Evolutionary conservation across 2,888 invertebrate genomes (phyloP).

Genomic region (Bimastos eiseni): DNA sequence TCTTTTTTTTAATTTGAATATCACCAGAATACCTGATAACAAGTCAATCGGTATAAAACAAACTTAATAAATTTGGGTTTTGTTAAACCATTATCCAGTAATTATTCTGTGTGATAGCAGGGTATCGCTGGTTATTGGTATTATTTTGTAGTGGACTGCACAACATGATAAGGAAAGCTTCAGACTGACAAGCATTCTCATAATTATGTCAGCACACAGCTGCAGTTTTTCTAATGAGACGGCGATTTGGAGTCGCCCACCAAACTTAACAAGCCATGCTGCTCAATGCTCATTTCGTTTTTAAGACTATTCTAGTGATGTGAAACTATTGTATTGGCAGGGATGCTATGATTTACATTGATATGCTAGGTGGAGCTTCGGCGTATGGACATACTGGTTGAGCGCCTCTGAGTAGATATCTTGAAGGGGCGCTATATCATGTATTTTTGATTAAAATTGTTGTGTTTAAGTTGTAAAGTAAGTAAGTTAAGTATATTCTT

Average conservation of each 20-base stretch:
- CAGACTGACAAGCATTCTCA: too few relatives aligned
- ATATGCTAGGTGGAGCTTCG: too few relatives aligned
- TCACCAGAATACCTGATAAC: not conserved
- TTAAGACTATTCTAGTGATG: not conserved
- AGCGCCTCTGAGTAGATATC: too few relatives aligned
- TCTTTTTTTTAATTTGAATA: not conserved
- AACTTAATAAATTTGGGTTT: too few relatives aligned
- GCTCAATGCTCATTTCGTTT: not conserved
- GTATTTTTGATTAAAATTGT: too few relatives aligned
- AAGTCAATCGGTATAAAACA: not conserved
- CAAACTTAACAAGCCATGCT: not conserved
- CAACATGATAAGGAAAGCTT: not conserved
- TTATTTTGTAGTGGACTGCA: not conserved
- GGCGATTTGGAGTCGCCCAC: not conserved
- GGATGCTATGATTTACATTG: not conserved
- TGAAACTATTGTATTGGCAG: not conserved
- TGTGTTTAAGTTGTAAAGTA: not conserved
- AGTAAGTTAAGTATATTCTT: too few relatives aligned
- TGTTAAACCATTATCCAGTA: not conserved
- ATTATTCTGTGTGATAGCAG: constrained; percentile 2
- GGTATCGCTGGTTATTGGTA: not conserved
- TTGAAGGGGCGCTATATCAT: too few relatives aligned
- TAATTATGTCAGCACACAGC: not conserved
- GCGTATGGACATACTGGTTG: too few relatives aligned
- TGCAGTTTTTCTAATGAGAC: too few relatives aligned